Evolutionary conservation across 92 coral and sea anemone species (phyloP), one percentile per base, ranked within the genome.

Genomic region (Parazoanthus darwini): DNA sequence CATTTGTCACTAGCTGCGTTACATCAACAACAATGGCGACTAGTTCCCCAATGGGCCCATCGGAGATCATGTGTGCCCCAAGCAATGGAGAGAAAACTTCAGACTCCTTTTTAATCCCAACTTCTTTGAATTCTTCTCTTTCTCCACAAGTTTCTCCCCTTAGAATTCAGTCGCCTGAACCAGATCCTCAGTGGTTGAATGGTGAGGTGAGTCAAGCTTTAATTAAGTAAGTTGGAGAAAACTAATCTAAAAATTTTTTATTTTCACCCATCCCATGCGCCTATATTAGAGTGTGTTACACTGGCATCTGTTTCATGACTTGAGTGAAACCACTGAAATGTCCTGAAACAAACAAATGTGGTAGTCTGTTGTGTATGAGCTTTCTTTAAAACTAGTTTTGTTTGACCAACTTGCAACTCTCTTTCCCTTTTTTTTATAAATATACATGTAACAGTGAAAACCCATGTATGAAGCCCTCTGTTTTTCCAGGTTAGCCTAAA

Each of bases 131-230:
- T 36, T 77, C 81, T 66, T 82, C 90, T 1, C n/a, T 87, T 36
- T 92, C 92, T 11, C 94, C 94, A 16, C 88, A 58, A 25, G 39
- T 90, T 20, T 92, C 94, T 26, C 92, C 89, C 3, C n/a, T 92
- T 14, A 74, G 90, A 81, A 79, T 86, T n/a, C 70, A 88, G 13
- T 88, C 90, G 58, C 91, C 90, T 15, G 75, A 66, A 44, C 37
- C 90, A 54, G 94, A 92, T 0, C 74, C 91, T 5, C 95, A 90
- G 82, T 96, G 96, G 98, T 88, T 94, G 26, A 92, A 93, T 93
- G 96, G 96, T 76, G 98, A 94, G 94, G 96, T 94, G 88, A 72
- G 88, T 29, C 10, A 58, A 82, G 25, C 18, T 0, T 56, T 80
- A 3, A 56, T 8, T 25, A 26, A 29, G 22, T n/a, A 68, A 68